Percentiles rank a stretch among this genome's conserved stretches.
Evolutionary conservation across 2,888 invertebrate species (phyloP).

Genomic region (Heteropelma amictum): DNA sequence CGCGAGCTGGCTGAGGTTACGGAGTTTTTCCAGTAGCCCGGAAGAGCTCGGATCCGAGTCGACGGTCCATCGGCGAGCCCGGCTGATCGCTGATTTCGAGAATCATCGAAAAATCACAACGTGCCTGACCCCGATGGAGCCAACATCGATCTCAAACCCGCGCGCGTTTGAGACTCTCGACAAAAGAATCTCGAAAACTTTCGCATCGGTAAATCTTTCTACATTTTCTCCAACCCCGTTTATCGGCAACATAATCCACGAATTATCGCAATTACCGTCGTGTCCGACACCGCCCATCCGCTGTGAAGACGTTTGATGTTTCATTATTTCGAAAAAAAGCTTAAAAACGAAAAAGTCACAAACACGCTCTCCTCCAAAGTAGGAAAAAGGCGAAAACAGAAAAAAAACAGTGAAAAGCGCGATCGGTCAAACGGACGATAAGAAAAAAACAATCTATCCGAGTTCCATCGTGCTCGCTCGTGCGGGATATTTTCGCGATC

Average conservation of each 20-base stretch:
- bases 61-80: no score
- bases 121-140: background rate
- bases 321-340: background rate
- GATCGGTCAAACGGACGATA: constrained; percentile 26
- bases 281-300: no score
- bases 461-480: background rate
- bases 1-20: constrained; percentile 87
- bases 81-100: no score
- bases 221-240: no score
- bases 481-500: constrained; percentile 2
- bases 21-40: constrained; percentile 82
- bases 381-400: background rate
- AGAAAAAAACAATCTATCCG: background rate
- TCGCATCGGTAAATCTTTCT: no score
- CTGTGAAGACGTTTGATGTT: no score
- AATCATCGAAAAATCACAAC: background rate
- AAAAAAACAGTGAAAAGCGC: background rate
- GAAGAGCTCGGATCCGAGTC: background rate
- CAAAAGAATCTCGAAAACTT: no score
- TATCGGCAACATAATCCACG: no score
- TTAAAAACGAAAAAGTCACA: background rate
- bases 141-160: no score
- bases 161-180: no score
- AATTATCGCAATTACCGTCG: no score
- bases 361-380: no score